These are phyloP conservation scores for Epinephelus lanceolatus DNA, from an alignment of 2,113 vertebrate species.

Conservation along the genomic window DNA sequence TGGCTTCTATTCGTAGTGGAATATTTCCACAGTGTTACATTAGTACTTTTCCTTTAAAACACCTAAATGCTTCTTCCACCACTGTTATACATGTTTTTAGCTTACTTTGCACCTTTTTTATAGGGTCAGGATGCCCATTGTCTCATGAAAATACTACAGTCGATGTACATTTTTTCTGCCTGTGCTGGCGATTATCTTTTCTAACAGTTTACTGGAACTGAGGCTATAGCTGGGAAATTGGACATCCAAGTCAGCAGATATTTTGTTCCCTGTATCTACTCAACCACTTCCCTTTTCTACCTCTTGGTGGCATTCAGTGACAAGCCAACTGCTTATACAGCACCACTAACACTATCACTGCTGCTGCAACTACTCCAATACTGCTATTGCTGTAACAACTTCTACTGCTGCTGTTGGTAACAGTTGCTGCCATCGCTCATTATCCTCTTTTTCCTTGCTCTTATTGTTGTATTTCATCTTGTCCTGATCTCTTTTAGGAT, in stretches of 20 bases:
- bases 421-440: neutral
- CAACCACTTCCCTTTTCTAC: neutral
- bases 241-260: neutral
- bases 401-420: neutral
- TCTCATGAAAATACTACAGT: neutral
- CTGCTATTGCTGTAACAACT: too few species aligned
- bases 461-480: neutral
- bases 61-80: too few species aligned
- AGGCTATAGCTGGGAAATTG: neutral
- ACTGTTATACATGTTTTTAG: neutral
- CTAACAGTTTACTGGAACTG: neutral
- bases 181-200: neutral
- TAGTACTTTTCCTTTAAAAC: too few species aligned
- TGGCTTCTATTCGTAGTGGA: too few species aligned
- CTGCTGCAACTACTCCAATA: neutral
- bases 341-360: neutral
- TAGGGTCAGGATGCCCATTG: too few species aligned
- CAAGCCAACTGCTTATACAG: neutral
- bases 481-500: conserved; percentile 55
- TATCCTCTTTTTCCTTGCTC: neutral
- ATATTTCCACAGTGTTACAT: too few species aligned
- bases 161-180: neutral
- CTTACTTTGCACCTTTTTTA: neutral
- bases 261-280: neutral
- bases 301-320: neutral